phyloP scores from a whole-genome alignment of 2,113 vertebrate species.

The Seriola aureovittata region DNA sequence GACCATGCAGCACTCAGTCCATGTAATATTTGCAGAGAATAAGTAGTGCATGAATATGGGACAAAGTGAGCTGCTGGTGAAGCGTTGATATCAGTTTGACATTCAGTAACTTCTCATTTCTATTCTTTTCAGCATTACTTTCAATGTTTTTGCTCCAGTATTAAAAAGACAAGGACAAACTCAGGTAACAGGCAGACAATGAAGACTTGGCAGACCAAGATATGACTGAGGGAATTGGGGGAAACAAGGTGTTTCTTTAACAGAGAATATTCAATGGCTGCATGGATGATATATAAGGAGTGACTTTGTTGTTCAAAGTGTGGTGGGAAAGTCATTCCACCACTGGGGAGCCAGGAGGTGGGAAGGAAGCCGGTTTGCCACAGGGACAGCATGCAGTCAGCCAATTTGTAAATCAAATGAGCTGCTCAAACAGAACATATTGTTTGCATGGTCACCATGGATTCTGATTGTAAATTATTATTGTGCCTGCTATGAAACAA shows the following conservation, averaged over 20 bases:
- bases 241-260: conserved; percentile 28
- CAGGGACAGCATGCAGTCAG: conserved; percentile 34
- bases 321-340: conserved; percentile 52
- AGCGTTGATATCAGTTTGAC: conserved; percentile 1
- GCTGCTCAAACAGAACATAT: conserved; percentile 59
- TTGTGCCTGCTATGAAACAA: conserved; percentile 35
- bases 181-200: conserved; percentile 22
- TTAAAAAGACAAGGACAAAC: conserved; percentile 53
- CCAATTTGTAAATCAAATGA: conserved; percentile 74
- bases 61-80: background rate
- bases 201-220: conserved; percentile 9
- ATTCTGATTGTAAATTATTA: conserved; percentile 46
- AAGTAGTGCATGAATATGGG: background rate
- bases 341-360: conserved; percentile 21
- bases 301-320: conserved; percentile 58
- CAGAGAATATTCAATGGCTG: conserved; percentile 22
- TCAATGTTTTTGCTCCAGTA: conserved; percentile 27
- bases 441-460: conserved; percentile 53
- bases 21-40: background rate
- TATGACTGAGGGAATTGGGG: conserved; percentile 22
- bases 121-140: conserved; percentile 7
- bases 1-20: background rate
- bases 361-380: conserved; percentile 49
- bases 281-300: conserved; percentile 37
- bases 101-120: conserved; percentile 8